Percentiles rank a stretch among this genome's conserved stretches.
phyloP scores from a whole-genome alignment of 1,140 invertebrate species.

The Leptinotarsa undecemlineata region DNA sequence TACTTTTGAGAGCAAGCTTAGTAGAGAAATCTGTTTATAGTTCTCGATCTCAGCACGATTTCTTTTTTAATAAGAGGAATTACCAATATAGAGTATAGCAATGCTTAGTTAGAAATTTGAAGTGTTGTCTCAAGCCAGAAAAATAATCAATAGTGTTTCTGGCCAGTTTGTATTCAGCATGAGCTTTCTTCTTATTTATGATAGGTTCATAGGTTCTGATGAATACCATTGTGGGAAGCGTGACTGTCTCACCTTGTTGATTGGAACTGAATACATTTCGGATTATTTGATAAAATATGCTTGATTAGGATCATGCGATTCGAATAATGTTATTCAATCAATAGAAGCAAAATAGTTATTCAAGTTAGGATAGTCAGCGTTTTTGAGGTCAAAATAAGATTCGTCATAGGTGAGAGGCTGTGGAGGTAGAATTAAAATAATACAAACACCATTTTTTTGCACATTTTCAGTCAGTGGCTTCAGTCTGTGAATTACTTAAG shows the following conservation, averaged over 20 bases:
- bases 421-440: not conserved
- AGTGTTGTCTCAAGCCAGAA: not conserved
- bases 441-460: too few species aligned
- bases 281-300: not conserved
- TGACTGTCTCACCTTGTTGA: not conserved
- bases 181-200: conserved; percentile 2
- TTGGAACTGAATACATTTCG: not conserved
- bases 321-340: not conserved
- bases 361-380: not conserved
- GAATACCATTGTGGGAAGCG: conserved; percentile 1
- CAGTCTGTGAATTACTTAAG: too few species aligned
- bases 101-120: not conserved
- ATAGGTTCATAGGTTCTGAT: conserved; percentile 15
- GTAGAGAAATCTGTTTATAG: too few species aligned
- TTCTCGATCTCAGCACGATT: too few species aligned
- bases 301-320: not conserved
- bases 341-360: not conserved
- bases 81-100: not conserved
- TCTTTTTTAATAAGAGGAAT: too few species aligned
- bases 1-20: too few species aligned
- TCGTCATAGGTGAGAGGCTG: not conserved
- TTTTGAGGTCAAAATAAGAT: not conserved
- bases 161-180: not conserved
- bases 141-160: conserved; percentile 9
- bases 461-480: too few species aligned